Evolutionary conservation across 2,113 vertebrate genomes (phyloP), one percentile per base, ranked within the genome.

Genomic region (Acanthisitta chloris): DNA sequence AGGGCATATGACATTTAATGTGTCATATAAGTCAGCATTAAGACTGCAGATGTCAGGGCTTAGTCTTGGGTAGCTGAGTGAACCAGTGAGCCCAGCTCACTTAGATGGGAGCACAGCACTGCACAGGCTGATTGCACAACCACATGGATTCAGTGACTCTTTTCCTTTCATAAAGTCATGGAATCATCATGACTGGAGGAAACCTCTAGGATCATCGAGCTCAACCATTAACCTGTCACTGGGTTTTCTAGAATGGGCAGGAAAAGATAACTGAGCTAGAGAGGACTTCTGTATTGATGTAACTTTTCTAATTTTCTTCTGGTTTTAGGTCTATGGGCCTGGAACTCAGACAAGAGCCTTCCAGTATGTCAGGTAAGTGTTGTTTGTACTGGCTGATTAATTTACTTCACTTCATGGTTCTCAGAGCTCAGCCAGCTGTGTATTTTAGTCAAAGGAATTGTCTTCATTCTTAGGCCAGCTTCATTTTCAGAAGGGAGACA

Each of bases 301-400:
- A 95, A 57, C 24, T 85, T 72, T 14, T 45, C 14, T 84, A 55
- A 29, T 95, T 94, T 58, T 83, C 23, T 19, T 91, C 54, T 19
- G 9, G 0, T 94, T 97, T 26, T 84, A 99, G 99, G 99, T 99
- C 10, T 99, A 99, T 29, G 99, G 99, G 49, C 98, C 98, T 24
- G 99, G 99, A 88, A 98, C 99, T 58, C 99, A 99, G 95, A 99
- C 99, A 0, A 98, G 99, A 97, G 99, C 99, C 16, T 99, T 99
- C 96, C 99, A 99, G 84, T 99, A 99, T 49, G 99, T 99, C 74
- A 99, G 99, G 99, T 99, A 98, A 98, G 98, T 43, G 11, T 34
- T 64, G 13, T 88, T 61, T 62, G 14, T 77, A 26, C 49, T 72
- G 17, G 38, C n/a, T 81, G 38, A 8, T 51, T 51, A 43, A 55